Conservation (phyloP, 2,113 vertebrate species). For the Pan troglodytes region DNA sequence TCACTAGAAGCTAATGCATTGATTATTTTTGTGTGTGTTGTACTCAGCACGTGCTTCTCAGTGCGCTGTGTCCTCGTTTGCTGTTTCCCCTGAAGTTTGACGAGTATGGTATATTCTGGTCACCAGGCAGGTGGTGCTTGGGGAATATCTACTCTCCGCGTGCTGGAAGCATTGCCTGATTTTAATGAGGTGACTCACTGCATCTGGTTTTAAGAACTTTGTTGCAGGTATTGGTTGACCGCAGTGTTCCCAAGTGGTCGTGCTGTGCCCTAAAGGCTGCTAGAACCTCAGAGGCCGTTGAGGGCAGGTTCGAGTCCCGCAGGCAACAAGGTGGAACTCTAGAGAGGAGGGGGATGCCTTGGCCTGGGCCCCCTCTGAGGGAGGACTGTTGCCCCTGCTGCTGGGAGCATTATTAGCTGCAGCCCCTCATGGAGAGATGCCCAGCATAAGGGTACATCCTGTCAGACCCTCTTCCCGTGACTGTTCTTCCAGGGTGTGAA, state of each 20-base stretch:
- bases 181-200: accelerated
- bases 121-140: accelerated
- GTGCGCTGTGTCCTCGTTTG: neutral
- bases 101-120: accelerated
- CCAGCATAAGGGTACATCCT: accelerated
- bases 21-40: neutral
- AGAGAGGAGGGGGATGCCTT: too few relatives aligned
- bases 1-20: neutral
- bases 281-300: accelerated
- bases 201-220: neutral
- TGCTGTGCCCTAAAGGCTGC: accelerated
- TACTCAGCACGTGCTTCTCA: too few relatives aligned
- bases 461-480: neutral
- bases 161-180: neutral
- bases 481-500: neutral
- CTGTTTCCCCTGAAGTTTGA: neutral
- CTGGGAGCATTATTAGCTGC: neutral
- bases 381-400: neutral
- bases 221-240: neutral
- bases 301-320: accelerated
- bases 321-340: too few relatives aligned
- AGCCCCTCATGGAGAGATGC: too few relatives aligned
- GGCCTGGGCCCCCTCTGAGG: accelerated
- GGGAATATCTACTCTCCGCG: accelerated
- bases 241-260: accelerated